Conservation (phyloP, 2,797 vertebrate species). For the Manis crassicaudata region DNA sequence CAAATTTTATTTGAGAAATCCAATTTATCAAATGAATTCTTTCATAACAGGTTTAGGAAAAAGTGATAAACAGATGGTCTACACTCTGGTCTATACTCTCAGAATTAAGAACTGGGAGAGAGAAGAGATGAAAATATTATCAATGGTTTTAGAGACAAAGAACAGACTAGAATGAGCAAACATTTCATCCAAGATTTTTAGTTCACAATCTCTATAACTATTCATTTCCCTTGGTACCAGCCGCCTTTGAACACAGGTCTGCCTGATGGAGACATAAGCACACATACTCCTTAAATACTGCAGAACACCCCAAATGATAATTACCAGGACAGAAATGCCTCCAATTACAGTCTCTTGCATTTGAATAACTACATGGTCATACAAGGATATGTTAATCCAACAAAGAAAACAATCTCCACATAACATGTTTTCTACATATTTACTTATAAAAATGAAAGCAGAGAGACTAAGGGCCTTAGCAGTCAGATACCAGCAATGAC, state of each 20-base stretch:
- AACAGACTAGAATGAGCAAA: slow-evolving; percentile 40
- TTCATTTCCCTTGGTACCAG: not conserved
- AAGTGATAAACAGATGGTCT: not conserved
- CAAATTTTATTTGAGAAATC: slow-evolving; percentile 49
- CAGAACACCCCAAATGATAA: slow-evolving; percentile 37
- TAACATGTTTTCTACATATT: not conserved
- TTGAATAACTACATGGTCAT: not conserved
- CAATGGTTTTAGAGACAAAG: slow-evolving; percentile 59
- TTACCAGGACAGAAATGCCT: slow-evolving; percentile 47
- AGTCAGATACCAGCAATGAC: slow-evolving; percentile 70
- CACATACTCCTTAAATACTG: slow-evolving; percentile 20
- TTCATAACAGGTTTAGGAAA: slow-evolving; percentile 23
- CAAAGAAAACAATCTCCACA: slow-evolving; percentile 14
- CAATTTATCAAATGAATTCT: slow-evolving; percentile 40
- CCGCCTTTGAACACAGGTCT: slow-evolving; percentile 53
- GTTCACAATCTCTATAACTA: slow-evolving; percentile 11
- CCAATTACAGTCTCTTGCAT: slow-evolving; percentile 34
- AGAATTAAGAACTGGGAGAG: slow-evolving; percentile 30
- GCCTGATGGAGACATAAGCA: slow-evolving; percentile 35
- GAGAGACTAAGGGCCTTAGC: slow-evolving; percentile 60
- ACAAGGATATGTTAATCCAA: not conserved
- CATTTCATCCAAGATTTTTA: slow-evolving; percentile 44
- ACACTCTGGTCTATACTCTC: not conserved
- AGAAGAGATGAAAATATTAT: not conserved
- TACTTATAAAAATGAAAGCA: slow-evolving; percentile 67